Base-by-base conservation (phyloP, 2,888 invertebrate genomes). In the Cataglyphis altisquamis region DNA sequence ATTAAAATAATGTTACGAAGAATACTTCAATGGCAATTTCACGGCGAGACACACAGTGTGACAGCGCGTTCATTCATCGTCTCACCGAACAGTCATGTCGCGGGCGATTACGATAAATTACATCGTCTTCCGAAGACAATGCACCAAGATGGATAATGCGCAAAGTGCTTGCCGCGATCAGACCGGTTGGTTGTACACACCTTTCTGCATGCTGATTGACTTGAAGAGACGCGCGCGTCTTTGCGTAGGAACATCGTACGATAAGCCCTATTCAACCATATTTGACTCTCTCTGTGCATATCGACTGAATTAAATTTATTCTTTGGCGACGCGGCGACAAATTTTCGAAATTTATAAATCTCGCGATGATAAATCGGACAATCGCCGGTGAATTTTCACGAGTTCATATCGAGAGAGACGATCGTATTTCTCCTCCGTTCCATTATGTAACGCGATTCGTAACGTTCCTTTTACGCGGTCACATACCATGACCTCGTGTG, bases 31-130 rank as follows among this genome's bases (percentile, higher is more conserved):
- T 48, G 78, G 32, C n/a, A 77, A 88, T 88, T 87, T 81, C 57
- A 39, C 72, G 36, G 52, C 64, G 55, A 67, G 36, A 60, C 63
- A 57, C 48, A 29, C 64, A 21, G 63, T 41, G 78, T 80, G 84
- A 57, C 18, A 57, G 55, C n/a, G 85, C 82, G 72, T 84, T 81
- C 82, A 83, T 89, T 89, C 86, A 89, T 88, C 83, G 73, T 78
- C 36, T 73, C 39, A n/a, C 29, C 60, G 55, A 66, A 80, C 74
- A 64, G 74, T 84, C 89, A 67, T 83, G 84, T 84, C 70, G 60
- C 60, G 72, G 80, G 45, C 85, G 86, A 90, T 90, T 90, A 86
- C 87, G 72, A 90, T 90, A 91, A 90, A 90, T 91, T 88, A 73
- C 90, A 84, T 78, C 85, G 86, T 87, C 84, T 72, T 57, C 62